Conservation (phyloP, 64 coral and sea anemone species). For the Actinia equina region DNA sequence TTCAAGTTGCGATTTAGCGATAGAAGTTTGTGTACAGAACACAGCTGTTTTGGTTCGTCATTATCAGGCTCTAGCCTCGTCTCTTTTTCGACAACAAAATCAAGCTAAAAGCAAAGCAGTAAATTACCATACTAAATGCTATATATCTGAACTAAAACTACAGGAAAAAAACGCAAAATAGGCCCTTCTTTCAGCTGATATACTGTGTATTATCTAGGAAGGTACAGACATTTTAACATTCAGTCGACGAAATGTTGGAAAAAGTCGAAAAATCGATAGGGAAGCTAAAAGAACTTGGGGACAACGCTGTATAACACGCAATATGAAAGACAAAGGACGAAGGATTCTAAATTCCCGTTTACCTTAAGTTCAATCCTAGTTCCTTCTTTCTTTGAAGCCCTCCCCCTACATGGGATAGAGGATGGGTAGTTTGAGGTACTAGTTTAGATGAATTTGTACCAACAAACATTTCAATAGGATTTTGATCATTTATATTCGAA, state of each 20-base stretch:
- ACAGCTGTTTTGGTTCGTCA: neutral
- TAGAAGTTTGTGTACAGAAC: neutral
- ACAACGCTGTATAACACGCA: constrained; percentile 30
- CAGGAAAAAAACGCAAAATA: neutral
- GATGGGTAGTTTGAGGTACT: constrained; percentile 18
- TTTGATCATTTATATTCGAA: constrained; percentile 39
- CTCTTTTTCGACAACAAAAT: neutral
- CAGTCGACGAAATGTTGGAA: neutral
- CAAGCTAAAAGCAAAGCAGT: neutral
- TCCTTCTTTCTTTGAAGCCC: constrained; percentile 5
- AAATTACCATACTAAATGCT: neutral
- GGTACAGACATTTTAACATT: neutral
- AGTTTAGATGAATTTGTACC: constrained; percentile 20
- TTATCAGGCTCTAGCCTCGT: neutral
- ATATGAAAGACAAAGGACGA: constrained; percentile 22
- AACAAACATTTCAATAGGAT: constrained; percentile 25
- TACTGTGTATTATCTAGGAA: neutral
- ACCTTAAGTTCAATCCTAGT: constrained; percentile 3
- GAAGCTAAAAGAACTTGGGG: neutral
- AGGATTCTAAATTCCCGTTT: neutral
- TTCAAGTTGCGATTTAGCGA: neutral
- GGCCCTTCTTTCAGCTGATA: neutral
- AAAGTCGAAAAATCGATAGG: neutral
- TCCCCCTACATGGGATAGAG: constrained; percentile 39
- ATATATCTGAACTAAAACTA: neutral